Evolutionary conservation across 2,888 invertebrate species (phyloP).

Genomic region (Drosophila meridiana): DNA sequence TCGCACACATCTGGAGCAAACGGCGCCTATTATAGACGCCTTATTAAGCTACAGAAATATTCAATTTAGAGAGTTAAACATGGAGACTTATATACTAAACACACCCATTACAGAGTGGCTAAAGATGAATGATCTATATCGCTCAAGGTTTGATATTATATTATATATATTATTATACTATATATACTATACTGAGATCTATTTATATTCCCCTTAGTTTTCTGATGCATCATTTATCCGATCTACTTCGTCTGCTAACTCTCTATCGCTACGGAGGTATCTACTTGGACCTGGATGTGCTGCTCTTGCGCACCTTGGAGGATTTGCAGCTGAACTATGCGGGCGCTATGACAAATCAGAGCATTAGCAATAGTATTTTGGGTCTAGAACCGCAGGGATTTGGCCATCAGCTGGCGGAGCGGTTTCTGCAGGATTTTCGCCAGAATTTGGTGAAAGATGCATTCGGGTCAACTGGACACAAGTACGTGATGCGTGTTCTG

Average conservation of each 20-base stretch:
- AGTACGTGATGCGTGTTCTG: conserved; percentile 87
- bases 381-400: conserved; percentile 86
- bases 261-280: conserved; percentile 92
- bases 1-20: conserved; percentile 64
- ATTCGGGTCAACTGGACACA: conserved; percentile 86
- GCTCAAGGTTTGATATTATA: conserved; percentile 56
- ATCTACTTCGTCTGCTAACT: conserved; percentile 80
- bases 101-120: conserved; percentile 82
- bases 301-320: conserved; percentile 87
- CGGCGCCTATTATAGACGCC: conserved; percentile 66
- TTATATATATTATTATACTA: background rate
- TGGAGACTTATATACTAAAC: conserved; percentile 79
- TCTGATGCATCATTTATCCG: conserved; percentile 84
- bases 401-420: conserved; percentile 87
- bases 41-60: conserved; percentile 79
- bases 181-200: background rate
- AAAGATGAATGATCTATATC: conserved; percentile 74
- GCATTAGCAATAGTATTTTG: conserved; percentile 89
- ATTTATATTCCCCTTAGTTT: conserved; percentile 61
- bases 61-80: conserved; percentile 78
- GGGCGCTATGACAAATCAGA: conserved; percentile 87
- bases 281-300: conserved; percentile 91
- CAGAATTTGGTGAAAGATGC: conserved; percentile 86
- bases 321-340: conserved; percentile 86
- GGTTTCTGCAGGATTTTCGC: conserved; percentile 86